These are phyloP conservation scores for Choreutis nemorana DNA, from an alignment of 2,888 invertebrate species.

Conservation along the genomic window DNA sequence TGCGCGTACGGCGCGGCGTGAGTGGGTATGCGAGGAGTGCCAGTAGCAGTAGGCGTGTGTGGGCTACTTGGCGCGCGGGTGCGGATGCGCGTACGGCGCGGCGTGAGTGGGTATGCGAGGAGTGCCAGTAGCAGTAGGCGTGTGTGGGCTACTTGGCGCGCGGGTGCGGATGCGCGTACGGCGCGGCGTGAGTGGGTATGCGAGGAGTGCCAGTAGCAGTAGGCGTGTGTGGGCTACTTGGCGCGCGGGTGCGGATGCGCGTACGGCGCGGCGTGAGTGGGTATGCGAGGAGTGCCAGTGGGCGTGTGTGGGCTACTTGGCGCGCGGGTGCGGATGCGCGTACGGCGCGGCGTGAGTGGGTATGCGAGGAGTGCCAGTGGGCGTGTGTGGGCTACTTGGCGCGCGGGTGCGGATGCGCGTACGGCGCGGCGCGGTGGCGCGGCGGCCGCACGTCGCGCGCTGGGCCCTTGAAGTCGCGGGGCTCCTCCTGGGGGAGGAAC, in stretches of 20 bases:
- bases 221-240: conserved; percentile 27
- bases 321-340: conserved; percentile 21
- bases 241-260: conserved; percentile 46
- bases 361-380: conserved; percentile 28
- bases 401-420: conserved; percentile 11
- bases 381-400: conserved; percentile 42
- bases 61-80: conserved; percentile 46
- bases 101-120: conserved; percentile 23
- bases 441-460: conserved; percentile 34
- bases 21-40: background rate
- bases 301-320: no score
- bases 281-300: no score
- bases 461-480: conserved; percentile 38
- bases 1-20: background rate
- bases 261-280: conserved; percentile 18
- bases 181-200: conserved; percentile 16
- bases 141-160: no score
- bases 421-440: conserved; percentile 11
- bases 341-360: conserved; percentile 2
- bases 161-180: no score
- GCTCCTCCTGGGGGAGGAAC: conserved; percentile 15
- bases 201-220: background rate
- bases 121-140: conserved; percentile 39
- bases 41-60: background rate
- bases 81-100: conserved; percentile 40